Conservation (phyloP, 1,140 invertebrate species). For the Drosophila sproati region DNA sequence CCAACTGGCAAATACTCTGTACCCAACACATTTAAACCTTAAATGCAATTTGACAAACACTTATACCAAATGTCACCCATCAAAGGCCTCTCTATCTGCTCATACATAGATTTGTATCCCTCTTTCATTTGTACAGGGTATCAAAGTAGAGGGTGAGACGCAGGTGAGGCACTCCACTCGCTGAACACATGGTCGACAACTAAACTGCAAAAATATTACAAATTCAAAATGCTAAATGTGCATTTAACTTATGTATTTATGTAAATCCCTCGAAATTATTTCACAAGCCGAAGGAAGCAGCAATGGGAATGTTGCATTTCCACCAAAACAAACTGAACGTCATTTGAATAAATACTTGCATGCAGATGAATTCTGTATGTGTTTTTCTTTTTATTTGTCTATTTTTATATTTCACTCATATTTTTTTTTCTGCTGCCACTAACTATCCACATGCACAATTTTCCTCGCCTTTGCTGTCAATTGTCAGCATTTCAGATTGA, state of each 20-base stretch:
- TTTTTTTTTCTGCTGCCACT: conserved; percentile 41
- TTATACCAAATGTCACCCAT: no score
- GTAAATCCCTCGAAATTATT: conserved; percentile 82
- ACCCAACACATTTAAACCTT: neutral
- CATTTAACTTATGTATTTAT: conserved; percentile 84
- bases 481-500: conserved; percentile 77
- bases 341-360: conserved; percentile 64
- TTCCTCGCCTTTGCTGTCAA: conserved; percentile 56
- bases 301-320: conserved; percentile 13
- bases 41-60: no score
- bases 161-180: conserved; percentile 37
- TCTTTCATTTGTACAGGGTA: neutral
- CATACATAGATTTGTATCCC: no score
- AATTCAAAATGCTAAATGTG: conserved; percentile 84
- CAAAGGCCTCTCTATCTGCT: no score
- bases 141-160: neutral
- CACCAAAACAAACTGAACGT: conserved; percentile 58
- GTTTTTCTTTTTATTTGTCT: conserved; percentile 10
- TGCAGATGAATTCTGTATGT: conserved; percentile 21
- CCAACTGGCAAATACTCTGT: neutral
- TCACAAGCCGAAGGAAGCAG: conserved; percentile 27
- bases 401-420: neutral
- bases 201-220: conserved; percentile 79
- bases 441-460: conserved; percentile 49
- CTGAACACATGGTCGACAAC: conserved; percentile 57